Conservation (phyloP, 2,888 invertebrate genomes). For the Xanthia icteritia region DNA sequence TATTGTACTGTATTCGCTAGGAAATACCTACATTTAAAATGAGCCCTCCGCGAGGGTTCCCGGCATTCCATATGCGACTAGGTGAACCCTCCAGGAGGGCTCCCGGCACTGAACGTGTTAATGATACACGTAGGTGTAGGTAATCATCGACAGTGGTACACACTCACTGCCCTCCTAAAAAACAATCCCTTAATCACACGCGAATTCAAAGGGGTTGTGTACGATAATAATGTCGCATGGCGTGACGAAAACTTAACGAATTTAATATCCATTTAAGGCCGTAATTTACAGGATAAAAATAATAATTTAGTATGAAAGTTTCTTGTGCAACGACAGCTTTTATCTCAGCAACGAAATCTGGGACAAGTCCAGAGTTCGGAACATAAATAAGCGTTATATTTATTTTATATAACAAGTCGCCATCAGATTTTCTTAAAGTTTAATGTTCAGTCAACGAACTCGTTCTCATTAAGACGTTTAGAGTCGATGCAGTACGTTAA, state of each 20-base stretch:
- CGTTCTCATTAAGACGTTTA: conserved; percentile 34
- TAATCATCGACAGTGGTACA: not conserved
- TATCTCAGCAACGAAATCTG: conserved; percentile 73
- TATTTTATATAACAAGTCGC: conserved; percentile 78
- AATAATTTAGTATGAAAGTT: conserved; percentile 62
- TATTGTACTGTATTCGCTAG: too few species aligned
- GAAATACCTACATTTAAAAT: too few species aligned
- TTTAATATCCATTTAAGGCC: conserved; percentile 54
- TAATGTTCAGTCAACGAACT: conserved; percentile 35
- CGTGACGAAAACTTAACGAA: conserved; percentile 56
- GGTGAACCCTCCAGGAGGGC: too few species aligned
- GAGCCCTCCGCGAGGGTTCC: too few species aligned
- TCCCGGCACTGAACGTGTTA: too few species aligned
- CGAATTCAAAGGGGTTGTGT: conserved; percentile 13
- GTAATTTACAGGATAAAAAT: conserved; percentile 48
- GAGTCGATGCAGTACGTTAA: conserved; percentile 17
- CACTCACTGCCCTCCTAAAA: not conserved
- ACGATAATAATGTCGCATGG: conserved; percentile 38
- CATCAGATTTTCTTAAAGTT: conserved; percentile 72
- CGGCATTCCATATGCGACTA: too few species aligned
- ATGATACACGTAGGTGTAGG: not conserved
- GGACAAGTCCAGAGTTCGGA: conserved; percentile 72
- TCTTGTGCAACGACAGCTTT: conserved; percentile 70
- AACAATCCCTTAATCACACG: conserved; percentile 31
- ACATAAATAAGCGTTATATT: conserved; percentile 76